Evolutionary conservation across 2,113 vertebrate species (phyloP).

Genomic region (Ammodytes dubius): DNA sequence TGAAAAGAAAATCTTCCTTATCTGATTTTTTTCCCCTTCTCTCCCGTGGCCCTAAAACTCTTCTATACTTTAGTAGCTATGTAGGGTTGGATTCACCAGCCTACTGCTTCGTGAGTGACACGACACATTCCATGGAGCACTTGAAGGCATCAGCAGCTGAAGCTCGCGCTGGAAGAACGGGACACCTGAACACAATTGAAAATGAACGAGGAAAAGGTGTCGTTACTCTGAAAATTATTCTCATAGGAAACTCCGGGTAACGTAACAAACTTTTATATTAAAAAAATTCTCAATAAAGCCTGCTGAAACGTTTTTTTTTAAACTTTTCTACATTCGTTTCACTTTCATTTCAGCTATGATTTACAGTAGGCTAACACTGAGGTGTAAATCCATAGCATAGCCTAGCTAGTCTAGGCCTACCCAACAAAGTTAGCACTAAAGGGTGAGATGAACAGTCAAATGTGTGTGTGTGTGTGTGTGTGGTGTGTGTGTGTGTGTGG

Average conservation of each 20-base stretch:
- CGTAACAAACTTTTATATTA: neutral
- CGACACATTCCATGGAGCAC: neutral
- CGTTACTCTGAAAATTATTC: slow-evolving; percentile 74
- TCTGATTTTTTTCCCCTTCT: no score
- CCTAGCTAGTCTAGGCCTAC: no score
- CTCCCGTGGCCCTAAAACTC: neutral
- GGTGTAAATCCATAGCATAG: neutral
- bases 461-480: neutral
- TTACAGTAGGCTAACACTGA: neutral
- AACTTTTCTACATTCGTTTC: slow-evolving; percentile 16
- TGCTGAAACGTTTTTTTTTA: neutral
- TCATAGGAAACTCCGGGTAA: slow-evolving; percentile 84
- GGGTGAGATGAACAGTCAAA: neutral
- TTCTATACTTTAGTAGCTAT: neutral
- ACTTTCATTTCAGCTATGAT: slow-evolving; percentile 32
- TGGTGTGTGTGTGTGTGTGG: neutral
- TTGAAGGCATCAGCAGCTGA: slow-evolving; percentile 51
- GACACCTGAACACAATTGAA: neutral
- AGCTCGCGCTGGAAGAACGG: neutral
- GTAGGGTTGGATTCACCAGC: no score
- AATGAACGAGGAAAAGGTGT: slow-evolving; percentile 56
- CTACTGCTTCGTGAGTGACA: neutral
- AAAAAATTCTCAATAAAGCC: neutral
- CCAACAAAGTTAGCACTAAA: no score
- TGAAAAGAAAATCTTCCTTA: no score